Base-by-base conservation (phyloP, 64 coral and sea anemone genomes). In the Stylophora pistillata region DNA sequence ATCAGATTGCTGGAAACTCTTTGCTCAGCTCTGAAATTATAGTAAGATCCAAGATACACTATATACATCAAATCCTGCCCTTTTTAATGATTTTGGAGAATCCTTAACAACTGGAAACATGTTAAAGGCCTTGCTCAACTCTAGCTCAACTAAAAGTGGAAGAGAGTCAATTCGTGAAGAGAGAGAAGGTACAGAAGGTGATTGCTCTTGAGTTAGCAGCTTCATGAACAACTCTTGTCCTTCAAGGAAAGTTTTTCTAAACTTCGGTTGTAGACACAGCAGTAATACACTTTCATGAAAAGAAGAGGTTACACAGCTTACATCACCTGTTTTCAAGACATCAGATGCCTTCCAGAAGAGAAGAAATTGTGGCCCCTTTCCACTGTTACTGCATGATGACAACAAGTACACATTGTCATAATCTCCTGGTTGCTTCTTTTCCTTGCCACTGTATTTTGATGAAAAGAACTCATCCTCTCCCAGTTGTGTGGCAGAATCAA, bases 261-360 rank as follows among this genome's bases (percentile, higher is more conserved):
- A 84, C 58, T 84, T 84, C 12, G 80, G 80, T 53, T 84, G 80
- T 62, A 84, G 27, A 70, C 66, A 84, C 17, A 84, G 80, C 13
- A 41, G 52, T 20, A 34, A 27, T n/a, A 84, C 80, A 84, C 61
- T 84, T 20, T 84, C 80, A 25, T 32, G 60, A 10, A 84, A 68
- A 12, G 16, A 15, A 70, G 34, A 84, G 13, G 18, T 13, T 13
- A 84, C 13, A 15, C 34, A 20, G 10, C n/a, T 68, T 26, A 26
- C 5, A 1, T 84, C 80, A 69, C 53, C 53, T 37, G 69, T 70
- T 33, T 69, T 61, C 20, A 53, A n/a, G 9, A 68, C 61, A 53
- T 15, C 53, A 23, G 34, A 33, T 53, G 17, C 53, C 21, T 37
- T 68, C 61, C 34, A 84, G 69, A 53, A 69, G 20, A 84, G 13